phyloP scores from a whole-genome alignment of 2,888 invertebrate genomes.

The Hemithea aestivaria region DNA sequence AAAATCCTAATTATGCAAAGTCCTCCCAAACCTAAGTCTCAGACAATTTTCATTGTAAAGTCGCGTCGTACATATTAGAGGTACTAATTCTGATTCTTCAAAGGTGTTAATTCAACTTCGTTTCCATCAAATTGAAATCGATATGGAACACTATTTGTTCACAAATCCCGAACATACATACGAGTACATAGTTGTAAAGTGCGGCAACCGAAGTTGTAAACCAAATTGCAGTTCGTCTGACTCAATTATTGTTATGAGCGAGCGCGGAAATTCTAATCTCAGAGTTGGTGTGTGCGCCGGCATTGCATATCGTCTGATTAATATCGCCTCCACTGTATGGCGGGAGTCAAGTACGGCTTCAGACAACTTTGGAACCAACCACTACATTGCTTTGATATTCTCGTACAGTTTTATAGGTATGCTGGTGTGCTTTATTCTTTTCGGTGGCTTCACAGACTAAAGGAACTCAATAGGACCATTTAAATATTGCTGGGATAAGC shows the following conservation, averaged over 20 bases:
- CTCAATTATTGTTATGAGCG: constrained; percentile 63
- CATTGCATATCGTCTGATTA: constrained; percentile 69
- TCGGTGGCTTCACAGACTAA: no score
- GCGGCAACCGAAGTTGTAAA: constrained; percentile 28
- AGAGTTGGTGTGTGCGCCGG: constrained; percentile 58
- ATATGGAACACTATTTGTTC: no score
- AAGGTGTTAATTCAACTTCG: no score
- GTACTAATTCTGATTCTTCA: no score
- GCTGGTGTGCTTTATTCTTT: not conserved
- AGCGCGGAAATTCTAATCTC: constrained; percentile 60
- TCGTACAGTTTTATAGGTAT: not conserved
- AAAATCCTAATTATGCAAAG: no score
- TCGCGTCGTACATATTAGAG: no score
- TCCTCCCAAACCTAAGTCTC: no score
- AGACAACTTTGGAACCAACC: constrained; percentile 55
- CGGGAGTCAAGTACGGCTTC: constrained; percentile 42
- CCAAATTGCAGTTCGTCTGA: constrained; percentile 49
- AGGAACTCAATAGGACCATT: no score
- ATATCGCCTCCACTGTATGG: constrained; percentile 41
- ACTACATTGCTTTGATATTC: constrained; percentile 26
- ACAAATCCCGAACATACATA: constrained; percentile 4
- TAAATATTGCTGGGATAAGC: no score
- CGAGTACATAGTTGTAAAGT: constrained; percentile 16
- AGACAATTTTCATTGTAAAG: no score
- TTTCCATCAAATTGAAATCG: no score